These are phyloP conservation scores for Teleogryllus oceanicus DNA, from an alignment of 2,888 invertebrate genomes.

Conservation along the genomic window DNA sequence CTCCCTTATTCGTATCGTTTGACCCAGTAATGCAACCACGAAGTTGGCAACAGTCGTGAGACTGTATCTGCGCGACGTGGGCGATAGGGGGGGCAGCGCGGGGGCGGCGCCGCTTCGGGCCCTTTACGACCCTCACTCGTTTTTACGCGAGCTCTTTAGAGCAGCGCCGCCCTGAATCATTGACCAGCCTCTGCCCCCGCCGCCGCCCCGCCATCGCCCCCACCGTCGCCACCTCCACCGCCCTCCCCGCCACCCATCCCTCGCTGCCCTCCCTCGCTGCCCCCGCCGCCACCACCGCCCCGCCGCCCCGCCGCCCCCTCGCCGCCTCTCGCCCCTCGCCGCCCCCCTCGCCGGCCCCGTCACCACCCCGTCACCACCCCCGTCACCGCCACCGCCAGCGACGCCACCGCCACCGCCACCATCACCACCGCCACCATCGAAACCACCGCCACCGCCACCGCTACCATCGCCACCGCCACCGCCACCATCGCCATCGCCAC, in stretches of 20 bases:
- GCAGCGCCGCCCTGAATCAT: neutral
- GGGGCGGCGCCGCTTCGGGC: neutral
- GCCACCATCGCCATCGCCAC: neutral
- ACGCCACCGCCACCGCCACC: no score
- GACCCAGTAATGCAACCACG: no score
- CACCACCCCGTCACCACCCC: no score
- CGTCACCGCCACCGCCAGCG: no score
- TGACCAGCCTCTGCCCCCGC: neutral
- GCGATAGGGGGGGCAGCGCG: neutral
- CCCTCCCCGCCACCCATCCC: neutral
- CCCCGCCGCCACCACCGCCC: neutral
- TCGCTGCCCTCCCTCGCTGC: neutral
- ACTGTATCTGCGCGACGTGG: no score
- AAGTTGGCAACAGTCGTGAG: no score
- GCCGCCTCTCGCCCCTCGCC: neutral
- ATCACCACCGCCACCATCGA: no score
- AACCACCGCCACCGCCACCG: no score
- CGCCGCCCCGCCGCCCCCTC: neutral
- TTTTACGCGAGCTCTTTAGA: conserved; percentile 18
- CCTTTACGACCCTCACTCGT: neutral
- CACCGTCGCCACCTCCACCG: neutral
- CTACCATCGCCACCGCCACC: no score
- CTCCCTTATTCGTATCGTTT: no score
- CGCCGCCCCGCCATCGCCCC: neutral
- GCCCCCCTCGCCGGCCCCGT: neutral